Evolutionary conservation across 2,888 invertebrate genomes (phyloP), one percentile per base, ranked within the genome.

Genomic region (Serrognathus titanus): DNA sequence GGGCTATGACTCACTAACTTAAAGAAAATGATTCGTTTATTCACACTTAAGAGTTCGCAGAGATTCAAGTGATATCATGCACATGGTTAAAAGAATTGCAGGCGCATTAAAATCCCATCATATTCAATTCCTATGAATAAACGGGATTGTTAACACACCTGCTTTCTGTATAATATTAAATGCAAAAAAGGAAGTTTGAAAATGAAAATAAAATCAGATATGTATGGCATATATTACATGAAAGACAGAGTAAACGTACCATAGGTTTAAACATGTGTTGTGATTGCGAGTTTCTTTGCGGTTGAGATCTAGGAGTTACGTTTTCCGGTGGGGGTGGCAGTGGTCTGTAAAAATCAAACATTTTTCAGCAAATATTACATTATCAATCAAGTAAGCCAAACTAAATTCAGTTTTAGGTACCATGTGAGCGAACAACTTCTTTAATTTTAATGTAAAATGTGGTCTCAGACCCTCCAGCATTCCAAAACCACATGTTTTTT

Each of bases 241-340:
- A 31, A 20, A 2, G 24, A 31, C 6, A 3, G 24, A 31, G 6
- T 31, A 10, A 58, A 69, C 83, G 74, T 80, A 92, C 92, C 91
- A 91, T 90, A 65, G 93, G 92, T 78, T 92, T 93, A 79, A 92
- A 93, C 73, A 91, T 85, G 75, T 91, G 90, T 73, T 88, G 86
- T 50, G 92, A 89, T 72, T 87, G 87, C 48, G 92, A 90, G 74
- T 89, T 90, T 64, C 93, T 85, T 73, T 92, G 92, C 61, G 87
- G 89, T 48, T 88, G 77, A 49, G 77, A 73, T 65, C 78, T 72
- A n/a, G 77, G 71, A 64, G 82, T 82, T 57, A 82, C 83, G 69
- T 83, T 89, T 71, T 89, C 85, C 10, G 92, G 92, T 57, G 92
- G 91, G 20, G 92, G 92, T 48, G 92, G 93, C 71, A 93, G 81